A percentile compares a stretch with the other conserved stretches of the same genome.
These are phyloP conservation scores for Valencia hispanica DNA, from an alignment of 2,797 vertebrate species.

Conservation along the genomic window DNA sequence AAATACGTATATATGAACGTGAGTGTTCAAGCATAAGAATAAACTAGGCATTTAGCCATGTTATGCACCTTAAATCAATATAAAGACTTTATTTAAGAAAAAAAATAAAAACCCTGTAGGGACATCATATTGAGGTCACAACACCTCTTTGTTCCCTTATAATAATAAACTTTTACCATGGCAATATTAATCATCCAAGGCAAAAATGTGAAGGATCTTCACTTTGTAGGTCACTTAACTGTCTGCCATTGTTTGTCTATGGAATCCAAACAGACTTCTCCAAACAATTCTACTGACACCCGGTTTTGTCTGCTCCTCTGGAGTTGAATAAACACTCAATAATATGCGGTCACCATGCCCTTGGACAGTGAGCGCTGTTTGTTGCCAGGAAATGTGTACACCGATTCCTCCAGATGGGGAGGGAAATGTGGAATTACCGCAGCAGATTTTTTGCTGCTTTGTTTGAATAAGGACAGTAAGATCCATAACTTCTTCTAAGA, in stretches of 20 bases:
- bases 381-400: conserved; percentile 61
- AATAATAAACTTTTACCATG: not conserved
- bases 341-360: conserved; percentile 58
- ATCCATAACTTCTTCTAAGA: conserved; percentile 22
- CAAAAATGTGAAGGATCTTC: conserved; percentile 1
- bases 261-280: conserved; percentile 54
- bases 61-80: not conserved
- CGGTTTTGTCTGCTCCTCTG: conserved; percentile 69
- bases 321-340: conserved; percentile 69
- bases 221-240: conserved; percentile 15
- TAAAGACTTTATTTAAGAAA: not conserved
- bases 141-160: not conserved
- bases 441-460: conserved; percentile 39
- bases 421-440: conserved; percentile 26
- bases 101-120: not conserved
- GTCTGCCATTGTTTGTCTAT: conserved; percentile 19
- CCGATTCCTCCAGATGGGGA: conserved; percentile 14
- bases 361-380: conserved; percentile 43
- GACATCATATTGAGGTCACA: not conserved
- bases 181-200: conserved; percentile 1
- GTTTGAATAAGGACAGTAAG: conserved; percentile 47
- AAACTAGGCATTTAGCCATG: not conserved
- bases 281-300: conserved; percentile 44
- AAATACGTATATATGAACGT: too few species aligned
- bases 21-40: too few species aligned